Conservation (phyloP, 1,140 invertebrate genomes). For the Drosophila nebulosa region DNA sequence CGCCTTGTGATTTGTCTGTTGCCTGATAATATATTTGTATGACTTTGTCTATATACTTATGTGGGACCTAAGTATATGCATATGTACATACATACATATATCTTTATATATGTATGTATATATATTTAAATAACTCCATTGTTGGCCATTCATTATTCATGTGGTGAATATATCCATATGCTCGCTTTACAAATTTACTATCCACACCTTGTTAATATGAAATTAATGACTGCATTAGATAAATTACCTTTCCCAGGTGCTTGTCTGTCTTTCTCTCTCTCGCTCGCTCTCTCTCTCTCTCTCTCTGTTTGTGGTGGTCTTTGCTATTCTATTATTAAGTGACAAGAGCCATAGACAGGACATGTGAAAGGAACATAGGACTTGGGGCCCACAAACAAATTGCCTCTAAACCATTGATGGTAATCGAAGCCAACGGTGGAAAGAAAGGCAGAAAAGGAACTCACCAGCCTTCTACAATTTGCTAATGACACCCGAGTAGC, state of each 20-base stretch:
- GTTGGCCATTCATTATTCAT: not conserved
- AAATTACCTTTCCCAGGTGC: slow-evolving; percentile 54
- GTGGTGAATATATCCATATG: not conserved
- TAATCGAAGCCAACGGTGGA: slow-evolving; percentile 32
- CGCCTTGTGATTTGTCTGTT: not conserved
- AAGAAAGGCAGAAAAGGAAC: not conserved
- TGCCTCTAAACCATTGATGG: slow-evolving; percentile 47
- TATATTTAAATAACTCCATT: slow-evolving; percentile 5
- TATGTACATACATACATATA: not conserved
- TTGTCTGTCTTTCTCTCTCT: not conserved
- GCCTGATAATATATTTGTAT: not conserved
- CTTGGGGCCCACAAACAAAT: slow-evolving; percentile 24
- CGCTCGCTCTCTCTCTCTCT: not conserved
- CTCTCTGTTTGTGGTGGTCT: slow-evolving; percentile 3
- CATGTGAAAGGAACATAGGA: slow-evolving; percentile 1
- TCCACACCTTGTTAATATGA: slow-evolving; percentile 74
- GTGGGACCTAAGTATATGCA: too few relatives aligned
- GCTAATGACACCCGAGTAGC: slow-evolving; percentile 29
- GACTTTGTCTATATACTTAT: not conserved
- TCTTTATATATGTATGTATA: not conserved
- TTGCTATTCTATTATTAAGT: slow-evolving; percentile 51
- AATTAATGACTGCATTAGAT: slow-evolving; percentile 77
- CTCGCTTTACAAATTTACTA: slow-evolving; percentile 37
- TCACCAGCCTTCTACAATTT: not conserved
- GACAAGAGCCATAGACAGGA: slow-evolving; percentile 12